Base-by-base conservation (phyloP, 2,888 invertebrate genomes). In the Ptychoptera albimana region DNA sequence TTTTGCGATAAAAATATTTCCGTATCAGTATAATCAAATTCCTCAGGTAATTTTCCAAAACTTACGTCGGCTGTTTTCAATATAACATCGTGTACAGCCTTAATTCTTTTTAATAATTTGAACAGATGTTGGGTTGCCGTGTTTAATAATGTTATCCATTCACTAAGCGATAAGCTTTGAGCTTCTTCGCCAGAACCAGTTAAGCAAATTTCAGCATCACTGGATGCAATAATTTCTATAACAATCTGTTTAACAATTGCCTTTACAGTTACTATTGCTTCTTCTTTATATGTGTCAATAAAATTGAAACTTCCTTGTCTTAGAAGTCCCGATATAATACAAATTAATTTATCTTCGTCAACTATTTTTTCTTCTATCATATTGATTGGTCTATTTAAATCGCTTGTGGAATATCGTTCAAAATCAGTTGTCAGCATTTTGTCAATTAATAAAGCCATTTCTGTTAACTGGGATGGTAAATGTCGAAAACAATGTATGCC, bases 351-450 rank as follows among this genome's bases (percentile, higher is more conserved):
- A 57, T 94, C 93, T 71, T 87, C 75, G 50, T 85, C 85, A 48
- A 82, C 70, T 49, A 82, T 74, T 45, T 74, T 74, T 48, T 67
- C 68, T 43, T 71, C 68, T 13, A 39, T 42, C n/a, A 47, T 69
- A 38, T 56, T 64, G 7, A 79, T 70, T 9, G 91, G 87, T 54
- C 93, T 71, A 67, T 91, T 92, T 15, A 98, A 72, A 65, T 97
- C 96, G 12, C 83, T 77, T 4, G 92, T 86, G 43, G 92, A 80
- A 62, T 91, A 88, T 53, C 86, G 77, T 57, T 87, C 83, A 63
- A 97, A 94, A 64, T 98, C 98, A 44, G 88, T 87, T 49, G 82
- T 83, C 53, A 98, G 73, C 92, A 98, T 93, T 68, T 91, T 92
- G 59, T 94, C 93, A 53, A 98, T 96, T 14, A 96, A 72, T 58